Conservation (phyloP, 2,113 vertebrate genomes). For the Mustelus asterias region DNA sequence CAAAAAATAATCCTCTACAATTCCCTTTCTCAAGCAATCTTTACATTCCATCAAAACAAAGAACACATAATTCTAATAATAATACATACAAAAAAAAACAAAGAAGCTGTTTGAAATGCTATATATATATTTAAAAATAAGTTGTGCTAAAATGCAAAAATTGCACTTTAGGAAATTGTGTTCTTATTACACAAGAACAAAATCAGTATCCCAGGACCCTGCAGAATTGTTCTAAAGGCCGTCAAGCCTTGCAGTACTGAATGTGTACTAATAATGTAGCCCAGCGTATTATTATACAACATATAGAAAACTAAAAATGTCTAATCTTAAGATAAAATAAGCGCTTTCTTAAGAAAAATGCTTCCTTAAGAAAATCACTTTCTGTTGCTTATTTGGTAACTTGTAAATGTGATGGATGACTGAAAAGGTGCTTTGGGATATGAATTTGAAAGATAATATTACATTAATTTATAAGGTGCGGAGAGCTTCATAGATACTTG, state of each 20-base stretch:
- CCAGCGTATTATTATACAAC: constrained; percentile 22
- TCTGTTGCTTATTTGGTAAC: constrained; percentile 19
- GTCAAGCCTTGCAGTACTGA: constrained; percentile 5
- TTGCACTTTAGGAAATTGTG: constrained; percentile 27
- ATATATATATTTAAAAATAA: constrained; percentile 32
- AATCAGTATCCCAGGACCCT: constrained; percentile 24
- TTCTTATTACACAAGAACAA: constrained; percentile 33
- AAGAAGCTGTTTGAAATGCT: not conserved
- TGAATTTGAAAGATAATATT: constrained; percentile 17
- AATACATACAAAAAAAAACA: constrained; percentile 35
- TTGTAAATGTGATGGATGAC: not conserved
- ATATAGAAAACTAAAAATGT: not conserved
- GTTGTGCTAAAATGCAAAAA: constrained; percentile 38
- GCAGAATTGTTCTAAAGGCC: constrained; percentile 12
- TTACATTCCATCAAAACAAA: constrained; percentile 40
- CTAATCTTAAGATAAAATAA: constrained; percentile 20
- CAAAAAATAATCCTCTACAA: constrained; percentile 41
- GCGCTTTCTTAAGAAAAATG: not conserved
- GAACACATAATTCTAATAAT: constrained; percentile 36
- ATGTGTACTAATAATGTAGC: constrained; percentile 10
- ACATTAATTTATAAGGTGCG: constrained; percentile 23
- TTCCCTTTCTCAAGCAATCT: constrained; percentile 42
- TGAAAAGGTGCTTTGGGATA: not conserved
- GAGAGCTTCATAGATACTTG: constrained; percentile 17
- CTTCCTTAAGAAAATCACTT: constrained; percentile 7